Base-by-base conservation (phyloP, 2,888 invertebrate species). In the Drosophila neoperkinsi region DNA sequence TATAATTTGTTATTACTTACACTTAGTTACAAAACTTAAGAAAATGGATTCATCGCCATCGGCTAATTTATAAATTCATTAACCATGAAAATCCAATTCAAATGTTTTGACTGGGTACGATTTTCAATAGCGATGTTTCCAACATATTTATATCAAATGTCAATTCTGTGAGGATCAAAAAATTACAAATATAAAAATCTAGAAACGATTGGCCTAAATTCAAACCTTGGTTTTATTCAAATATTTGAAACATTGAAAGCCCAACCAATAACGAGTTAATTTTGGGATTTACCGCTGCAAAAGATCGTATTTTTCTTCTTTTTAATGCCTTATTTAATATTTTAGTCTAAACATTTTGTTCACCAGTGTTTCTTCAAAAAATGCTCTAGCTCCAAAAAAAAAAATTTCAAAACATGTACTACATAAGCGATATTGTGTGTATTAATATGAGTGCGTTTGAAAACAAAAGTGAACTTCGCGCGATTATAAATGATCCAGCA, bases 401-500 rank as follows among this genome's bases (percentile, higher is more conserved):
- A 36, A 6, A 18, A 18, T 28, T 9, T 46, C 3, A 38, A 25
- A 41, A 51, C 28, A 43, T 46, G 36, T 25, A 28, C 36, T 36
- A 52, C 33, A 60, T 57, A 36, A 46, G 41, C 25, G n/a, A 58
- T 38, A 36, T 43, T 13, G 6, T 13, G n/a, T 51, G 33, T 13
- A 60, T 18, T 30, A 36, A 43, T 41, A 25, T 50, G 31, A 46
- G 31, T 50, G 50, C 9, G 57, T 21, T 30, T 16, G 57, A 31
- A 57, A 57, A 34, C 34, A 50, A 49, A 38, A 51, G 5, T 36
- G 11, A 41, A 51, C 18, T 57, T 13, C 7, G 13, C 9, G 28
- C 52, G 71, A 41, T 49, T 81, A 79, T 84, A 78, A 84, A 77
- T 64, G 43, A 68, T 25, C 10, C 30, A 33, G 18, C 13, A 5